These are phyloP conservation scores for Semnopithecus entellus DNA, from an alignment of 2,113 vertebrate species.

Conservation along the genomic window DNA sequence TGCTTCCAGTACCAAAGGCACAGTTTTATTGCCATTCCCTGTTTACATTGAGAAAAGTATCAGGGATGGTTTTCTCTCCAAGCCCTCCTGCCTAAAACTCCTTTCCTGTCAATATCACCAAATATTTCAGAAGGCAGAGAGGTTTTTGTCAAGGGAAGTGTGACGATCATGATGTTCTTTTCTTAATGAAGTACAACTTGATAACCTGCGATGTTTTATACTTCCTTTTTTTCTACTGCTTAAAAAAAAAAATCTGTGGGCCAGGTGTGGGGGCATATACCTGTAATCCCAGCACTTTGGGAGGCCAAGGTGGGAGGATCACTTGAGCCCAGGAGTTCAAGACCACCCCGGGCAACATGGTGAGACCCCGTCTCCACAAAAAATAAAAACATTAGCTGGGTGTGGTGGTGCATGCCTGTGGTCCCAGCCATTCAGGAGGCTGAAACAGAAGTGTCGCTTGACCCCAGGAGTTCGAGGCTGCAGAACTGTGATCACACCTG, in stretches of 20 bases:
- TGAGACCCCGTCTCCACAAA: background rate
- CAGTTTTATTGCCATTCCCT: background rate
- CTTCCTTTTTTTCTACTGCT: background rate
- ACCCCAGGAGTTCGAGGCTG: background rate
- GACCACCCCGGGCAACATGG: background rate
- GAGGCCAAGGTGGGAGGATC: background rate
- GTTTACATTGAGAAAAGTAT: background rate
- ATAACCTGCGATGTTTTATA: background rate
- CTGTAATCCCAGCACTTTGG: background rate
- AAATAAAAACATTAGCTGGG: background rate
- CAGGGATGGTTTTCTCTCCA: background rate
- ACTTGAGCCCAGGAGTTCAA: background rate
- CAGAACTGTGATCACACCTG: background rate
- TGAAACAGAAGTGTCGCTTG: background rate
- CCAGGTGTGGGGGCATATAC: background rate
- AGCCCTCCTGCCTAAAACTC: background rate
- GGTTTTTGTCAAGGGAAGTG: background rate
- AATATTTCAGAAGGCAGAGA: conserved; percentile 14
- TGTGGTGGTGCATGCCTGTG: background rate
- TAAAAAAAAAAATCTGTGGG: background rate
- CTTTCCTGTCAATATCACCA: background rate
- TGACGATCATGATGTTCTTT: background rate
- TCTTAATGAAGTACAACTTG: background rate
- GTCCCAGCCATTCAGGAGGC: background rate
- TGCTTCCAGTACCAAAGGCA: background rate